Evolutionary conservation across 2,113 vertebrate genomes (phyloP).

Genomic region (Octodon degus): DNA sequence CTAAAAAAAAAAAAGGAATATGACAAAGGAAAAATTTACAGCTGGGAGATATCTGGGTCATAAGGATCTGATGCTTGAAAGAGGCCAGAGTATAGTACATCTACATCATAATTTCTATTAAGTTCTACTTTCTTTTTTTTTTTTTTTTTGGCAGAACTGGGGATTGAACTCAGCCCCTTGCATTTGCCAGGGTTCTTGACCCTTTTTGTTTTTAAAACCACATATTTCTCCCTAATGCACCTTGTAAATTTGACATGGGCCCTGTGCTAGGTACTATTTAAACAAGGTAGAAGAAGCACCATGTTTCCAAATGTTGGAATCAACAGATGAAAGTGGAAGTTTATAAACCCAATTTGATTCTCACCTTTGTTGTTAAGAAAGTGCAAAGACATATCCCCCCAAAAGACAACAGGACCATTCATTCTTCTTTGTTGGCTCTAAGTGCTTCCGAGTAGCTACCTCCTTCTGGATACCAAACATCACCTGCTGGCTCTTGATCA

Average conservation of each 20-base stretch:
- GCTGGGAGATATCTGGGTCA: not conserved
- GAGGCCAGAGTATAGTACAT: not conserved
- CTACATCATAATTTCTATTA: constrained; percentile 57
- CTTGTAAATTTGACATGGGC: constrained; percentile 4
- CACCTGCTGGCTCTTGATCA: not conserved
- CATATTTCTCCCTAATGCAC: not conserved
- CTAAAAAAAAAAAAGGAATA: constrained; percentile 40
- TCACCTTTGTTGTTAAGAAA: not conserved
- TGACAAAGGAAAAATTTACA: not conserved
- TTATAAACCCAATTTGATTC: not conserved
- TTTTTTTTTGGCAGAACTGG: too few relatives aligned
- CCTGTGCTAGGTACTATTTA: not conserved
- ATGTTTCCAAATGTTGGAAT: constrained; percentile 8
- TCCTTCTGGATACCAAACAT: constrained; percentile 5
- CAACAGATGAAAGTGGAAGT: constrained; percentile 3
- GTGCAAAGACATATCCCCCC: not conserved
- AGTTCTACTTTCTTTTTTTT: not conserved
- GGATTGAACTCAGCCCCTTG: too few relatives aligned
- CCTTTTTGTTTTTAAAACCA: constrained; percentile 40
- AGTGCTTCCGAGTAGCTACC: not conserved
- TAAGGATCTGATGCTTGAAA: constrained; percentile 45
- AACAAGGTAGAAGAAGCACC: constrained; percentile 34
- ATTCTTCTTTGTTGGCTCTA: not conserved
- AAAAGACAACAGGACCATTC: not conserved
- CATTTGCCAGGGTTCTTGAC: too few relatives aligned